Evolutionary conservation across 2,888 invertebrate species (phyloP), one percentile per base, ranked within the genome.

Genomic region (Myopa testacea): DNA sequence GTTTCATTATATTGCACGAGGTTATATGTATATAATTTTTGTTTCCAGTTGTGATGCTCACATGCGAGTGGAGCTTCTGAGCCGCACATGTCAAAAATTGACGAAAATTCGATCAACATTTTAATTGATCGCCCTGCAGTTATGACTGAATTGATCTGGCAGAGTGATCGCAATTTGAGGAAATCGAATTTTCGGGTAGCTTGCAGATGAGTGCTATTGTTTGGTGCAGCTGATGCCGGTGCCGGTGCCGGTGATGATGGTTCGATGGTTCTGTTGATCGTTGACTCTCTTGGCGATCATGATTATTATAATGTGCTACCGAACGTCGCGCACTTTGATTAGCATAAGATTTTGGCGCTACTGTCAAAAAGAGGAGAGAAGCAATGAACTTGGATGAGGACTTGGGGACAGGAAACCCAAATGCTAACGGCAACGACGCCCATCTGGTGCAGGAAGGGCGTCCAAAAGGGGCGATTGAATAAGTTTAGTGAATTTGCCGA

Each of bases 81-180:
- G 72, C 78, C 79, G 83, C 87, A 88, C 87, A 87, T 88, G 88
- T 88, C 87, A 87, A 87, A 85, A 86, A 86, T 87, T 87, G 86
- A 87, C 87, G 87, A 89, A 89, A 89, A 89, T 89, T 89, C 88
- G 89, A 89, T 89, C 89, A 89, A 89, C 87, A 89, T 88, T 89
- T 89, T 89, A 89, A 89, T 89, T 89, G 88, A 88, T 88, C 88
- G 87, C 89, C 89, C 88, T 87, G 86, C 86, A 88, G 89, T 87
- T 87, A 88, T 88, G 86, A 84, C 84, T 84, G 88, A 88, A 88
- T 87, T 88, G 87, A 87, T 85, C 86, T 84, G 69, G 78, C 80
- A 70, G 52, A 65, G 68, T 77, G 73, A 73, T 73, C 68, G 69
- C 63, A 71, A 60, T 50, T 76, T 63, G 45, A 65, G 71, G 52